Base-by-base conservation (phyloP, 2,113 vertebrate species). In the Balaeniceps rex region DNA sequence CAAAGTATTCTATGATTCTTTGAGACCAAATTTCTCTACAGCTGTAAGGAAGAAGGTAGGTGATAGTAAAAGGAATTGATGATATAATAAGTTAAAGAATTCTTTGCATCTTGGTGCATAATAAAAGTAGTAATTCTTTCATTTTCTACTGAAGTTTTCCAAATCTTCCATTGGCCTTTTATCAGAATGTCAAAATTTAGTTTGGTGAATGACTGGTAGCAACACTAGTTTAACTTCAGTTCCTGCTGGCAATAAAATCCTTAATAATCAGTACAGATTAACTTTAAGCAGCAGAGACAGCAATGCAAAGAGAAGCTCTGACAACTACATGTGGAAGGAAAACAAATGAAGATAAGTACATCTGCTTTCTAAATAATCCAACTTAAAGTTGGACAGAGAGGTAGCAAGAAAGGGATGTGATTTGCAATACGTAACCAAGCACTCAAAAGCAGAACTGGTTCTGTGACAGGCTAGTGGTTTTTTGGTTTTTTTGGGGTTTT, bases 371-470 rank as follows among this genome's bases (percentile, higher is more conserved):
- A 83, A 65, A 22, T 58, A 83, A 72, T 72, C n/a, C 88, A 97
- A 66, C 49, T 82, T 85, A 19, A 95, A 91, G 64, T 34, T 78
- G 57, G 58, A 87, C 88, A 88, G 83, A 93, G 86, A 84, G 47
- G 38, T 36, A 74, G 78, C 33, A 49, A 64, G 69, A 91, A 94
- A 93, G 75, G 38, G 70, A 94, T 47, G 17, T 49, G 58, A 97
- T 98, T 44, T 8, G 26, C 46, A 97, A 70, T 40, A 96, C 54
- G 51, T 83, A 82, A 90, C 87, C 69, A 64, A 95, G 82, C 82
- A 96, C 72, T 92, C 90, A 92, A 76, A 96, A 97, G 91, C 69
- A 54, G 74, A 96, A 49, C 77, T 74, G 78, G 5, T 95, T 95
- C 71, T 90, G 71, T 25, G 10, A 88, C 42, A 83, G 76, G 80